phyloP scores from a whole-genome alignment of 2,888 invertebrate species.

The Drosophila robusta region DNA sequence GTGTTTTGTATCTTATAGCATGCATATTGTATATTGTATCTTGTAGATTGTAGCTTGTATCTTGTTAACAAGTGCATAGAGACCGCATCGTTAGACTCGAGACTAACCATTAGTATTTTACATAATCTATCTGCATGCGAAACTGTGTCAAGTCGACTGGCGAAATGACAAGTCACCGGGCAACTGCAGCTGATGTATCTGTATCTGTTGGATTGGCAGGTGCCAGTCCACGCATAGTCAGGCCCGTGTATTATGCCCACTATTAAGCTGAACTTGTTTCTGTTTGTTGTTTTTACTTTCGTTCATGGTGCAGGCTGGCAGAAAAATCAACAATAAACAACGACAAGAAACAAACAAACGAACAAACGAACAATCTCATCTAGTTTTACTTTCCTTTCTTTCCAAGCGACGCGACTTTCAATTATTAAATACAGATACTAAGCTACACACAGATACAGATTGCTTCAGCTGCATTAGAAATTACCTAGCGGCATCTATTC shows the following conservation, averaged over 20 bases:
- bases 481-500: slow-evolving; percentile 38
- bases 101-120: slow-evolving; percentile 61
- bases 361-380: slow-evolving; percentile 61
- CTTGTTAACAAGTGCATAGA: slow-evolving; percentile 41
- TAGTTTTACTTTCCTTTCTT: slow-evolving; percentile 77
- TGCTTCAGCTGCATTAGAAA: slow-evolving; percentile 3
- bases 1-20: slow-evolving; percentile 25
- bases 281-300: slow-evolving; percentile 75
- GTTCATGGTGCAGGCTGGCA: slow-evolving; percentile 53
- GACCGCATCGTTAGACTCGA: slow-evolving; percentile 42
- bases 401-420: slow-evolving; percentile 66
- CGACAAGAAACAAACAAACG: slow-evolving; percentile 45
- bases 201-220: slow-evolving; percentile 46
- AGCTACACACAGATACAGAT: slow-evolving; percentile 6
- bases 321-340: slow-evolving; percentile 43
- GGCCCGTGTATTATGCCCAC: slow-evolving; percentile 51
- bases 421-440: slow-evolving; percentile 60
- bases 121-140: slow-evolving; percentile 66
- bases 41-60: slow-evolving; percentile 22
- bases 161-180: slow-evolving; percentile 44
- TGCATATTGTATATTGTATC: slow-evolving; percentile 29
- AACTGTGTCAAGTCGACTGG: slow-evolving; percentile 71
- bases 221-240: slow-evolving; percentile 24
- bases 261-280: slow-evolving; percentile 66
- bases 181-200: slow-evolving; percentile 27